Evolutionary conservation across 2,888 invertebrate species (phyloP), one percentile per base, ranked within the genome.

Genomic region (Tiliacea citrago): DNA sequence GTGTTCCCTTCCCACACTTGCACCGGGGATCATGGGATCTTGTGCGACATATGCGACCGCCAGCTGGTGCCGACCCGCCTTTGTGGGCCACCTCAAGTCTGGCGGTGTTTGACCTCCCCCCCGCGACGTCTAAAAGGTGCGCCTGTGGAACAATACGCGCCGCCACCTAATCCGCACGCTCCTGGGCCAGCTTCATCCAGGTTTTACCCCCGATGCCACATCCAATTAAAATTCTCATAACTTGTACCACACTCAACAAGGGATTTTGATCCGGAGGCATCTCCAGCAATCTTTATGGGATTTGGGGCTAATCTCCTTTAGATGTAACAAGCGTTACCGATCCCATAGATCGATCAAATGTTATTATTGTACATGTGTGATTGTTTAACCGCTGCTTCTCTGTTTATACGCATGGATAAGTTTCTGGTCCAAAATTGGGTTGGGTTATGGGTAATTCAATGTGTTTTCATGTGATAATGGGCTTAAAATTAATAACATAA

Each of bases 201-300:
- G 39, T 39, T 39, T 39, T 39, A 39, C 39, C 5, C 39, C 39
- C 39, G 39, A 39, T 39, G 39, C 6, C 39, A 39, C 39, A 5
- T 39, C 2, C 39, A 39, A 39, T 39, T 39, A 39, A 2, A 39
- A 39, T 5, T 39, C 3, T 77, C 58, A 42, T 82, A n/a, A 62
- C 80, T 89, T 90, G 73, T 0, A 70, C 84, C 87, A 67, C 65
- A 72, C 72, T 57, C 45, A 66, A 69, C 66, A 79, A 86, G 82
- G 87, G 86, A 86, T 87, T 88, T 84, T 86, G 88, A 90, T 89
- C 84, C 81, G 82, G 75, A 84, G 84, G 82, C 79, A 83, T 85
- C 85, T 78, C 61, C 76, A 86, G 76, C 87, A 88, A 90, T 91
- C 91, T 90, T 91, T 90, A 91, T 88, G 77, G 88, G 91, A 89